Base-by-base conservation (phyloP, 2,888 invertebrate genomes). In the Ormyrus rosae region DNA sequence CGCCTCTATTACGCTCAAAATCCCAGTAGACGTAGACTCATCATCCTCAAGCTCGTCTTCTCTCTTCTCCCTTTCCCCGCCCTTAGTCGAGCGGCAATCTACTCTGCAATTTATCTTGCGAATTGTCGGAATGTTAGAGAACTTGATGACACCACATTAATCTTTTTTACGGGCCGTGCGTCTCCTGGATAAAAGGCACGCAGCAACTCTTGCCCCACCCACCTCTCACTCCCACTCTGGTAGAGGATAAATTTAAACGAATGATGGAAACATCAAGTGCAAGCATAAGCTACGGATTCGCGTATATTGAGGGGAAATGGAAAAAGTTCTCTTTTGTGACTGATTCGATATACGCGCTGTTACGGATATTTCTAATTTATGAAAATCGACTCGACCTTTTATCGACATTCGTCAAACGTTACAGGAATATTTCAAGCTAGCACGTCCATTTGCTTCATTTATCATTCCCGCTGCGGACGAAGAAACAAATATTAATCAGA, bases 1-100 rank as follows among this genome's bases (percentile, higher is more conserved):
- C 85, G 83, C 85, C 83, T 85, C 81, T 78, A 68, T 78, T 82
- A 65, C 81, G 80, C 85, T 87, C 85, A 85, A 87, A 87, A 87
- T 87, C 85, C 85, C 86, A 84, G 82, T 83, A 83, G 85, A 85
- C 84, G 81, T 79, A 78, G 79, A 83, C 81, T 83, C 84, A 83
- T 82, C 83, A 82, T 78, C 82, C 74, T 60, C 56, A 65, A 77
- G 74, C 61, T 68, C 64, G 63, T 60, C 77, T 69, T 84, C 78
- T 58, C 56, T 55, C 53, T 51, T 51, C 50, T 72, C n/a, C 11
- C 70, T 50, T 50, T 0, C 10, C 10, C 45, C n/a, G 4, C 19
- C 11, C 48, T n/a, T 34, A 11, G 48, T 63, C 34, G 55, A 75
- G n/a, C 65, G 58, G 76, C 67, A 78, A 83, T 80, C 75, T 79